Base-by-base conservation (phyloP, 2,797 vertebrate species). In the Aphelocoma californica region DNA sequence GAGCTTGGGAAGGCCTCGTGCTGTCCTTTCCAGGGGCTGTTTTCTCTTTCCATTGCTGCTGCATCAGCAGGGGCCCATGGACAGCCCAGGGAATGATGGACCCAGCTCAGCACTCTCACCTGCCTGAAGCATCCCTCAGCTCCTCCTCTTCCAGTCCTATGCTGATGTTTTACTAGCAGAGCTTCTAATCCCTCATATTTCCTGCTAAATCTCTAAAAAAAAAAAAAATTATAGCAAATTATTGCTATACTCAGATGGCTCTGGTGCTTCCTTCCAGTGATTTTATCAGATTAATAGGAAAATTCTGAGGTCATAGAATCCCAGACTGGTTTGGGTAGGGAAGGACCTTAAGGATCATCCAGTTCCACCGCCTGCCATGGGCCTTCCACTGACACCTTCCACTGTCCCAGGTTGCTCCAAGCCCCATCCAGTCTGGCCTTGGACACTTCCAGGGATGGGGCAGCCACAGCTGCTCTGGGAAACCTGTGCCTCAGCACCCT, bases 331-430 rank as follows among this genome's bases (percentile, higher is more conserved):
- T 67, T 45, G n/a, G 8, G 18, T 34, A 9, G 29, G 40, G 60
- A 34, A 12, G 6, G 18, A 26, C 25, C 3, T 47, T 47, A 31
- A 31, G 18, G 25, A 16, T n/a, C 20, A 60, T 47, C 38, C 15
- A 0, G 2, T 53, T 0, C 12, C 24, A 45, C 1, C 20, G 11
- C 8, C 17, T 58, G 28, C 28, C 28, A 7, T 25, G 28, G 8
- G 8, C 24, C 47, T 25, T 48, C 24, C 51, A 58, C 36, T 29
- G 28, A 28, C 32, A 21, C 14, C 17, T 88, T 5, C 21, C 42
- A 13, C 18, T 11, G 0, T 23, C 53, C 29, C 69, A 60, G 29
- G 14, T 0, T 40, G 24, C n/a, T 60, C 45, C 66, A 17, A 62
- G 38, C 20, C 24, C n/a, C 1, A 0, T 81, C 69, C 70, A 75